Percentiles rank a stretch among this genome's conserved stretches.
Evolutionary conservation across 2,113 vertebrate genomes (phyloP).

Genomic region (Petrocephalus zakoni): DNA sequence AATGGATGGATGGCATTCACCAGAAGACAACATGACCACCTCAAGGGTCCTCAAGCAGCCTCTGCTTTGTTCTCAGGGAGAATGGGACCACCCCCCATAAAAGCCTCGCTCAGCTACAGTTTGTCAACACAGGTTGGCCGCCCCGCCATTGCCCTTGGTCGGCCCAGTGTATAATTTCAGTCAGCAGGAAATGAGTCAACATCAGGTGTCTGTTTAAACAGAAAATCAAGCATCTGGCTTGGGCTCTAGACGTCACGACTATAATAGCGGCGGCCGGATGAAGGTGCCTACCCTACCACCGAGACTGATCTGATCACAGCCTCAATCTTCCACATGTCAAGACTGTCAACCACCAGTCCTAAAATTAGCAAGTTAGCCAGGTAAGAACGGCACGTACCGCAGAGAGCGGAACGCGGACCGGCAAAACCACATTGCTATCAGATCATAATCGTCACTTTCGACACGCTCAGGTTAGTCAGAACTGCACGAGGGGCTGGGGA

Average conservation of each 20-base stretch:
- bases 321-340: not conserved
- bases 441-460: not conserved
- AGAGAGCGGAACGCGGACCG: not conserved
- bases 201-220: conserved; percentile 19
- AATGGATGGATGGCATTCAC: not conserved
- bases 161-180: not conserved
- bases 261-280: conserved; percentile 15
- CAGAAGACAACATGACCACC: not conserved
- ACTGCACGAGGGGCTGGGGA: not conserved
- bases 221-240: conserved; percentile 15
- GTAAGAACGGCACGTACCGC: not conserved
- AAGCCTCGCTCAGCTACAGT: conserved; percentile 19
- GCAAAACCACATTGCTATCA: not conserved
- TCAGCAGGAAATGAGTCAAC: conserved; percentile 45
- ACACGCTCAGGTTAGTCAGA: not conserved
- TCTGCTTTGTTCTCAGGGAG: not conserved
- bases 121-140: conserved; percentile 15
- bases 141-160: conserved; percentile 12
- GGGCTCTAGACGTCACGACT: conserved; percentile 3
- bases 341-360: not conserved
- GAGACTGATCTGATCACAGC: not conserved
- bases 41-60: not conserved
- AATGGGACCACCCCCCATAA: not conserved
- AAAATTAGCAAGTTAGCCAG: not conserved
- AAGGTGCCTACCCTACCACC: not conserved